phyloP scores from a whole-genome alignment of 2,888 invertebrate genomes.

The Drosophila anceps region DNA sequence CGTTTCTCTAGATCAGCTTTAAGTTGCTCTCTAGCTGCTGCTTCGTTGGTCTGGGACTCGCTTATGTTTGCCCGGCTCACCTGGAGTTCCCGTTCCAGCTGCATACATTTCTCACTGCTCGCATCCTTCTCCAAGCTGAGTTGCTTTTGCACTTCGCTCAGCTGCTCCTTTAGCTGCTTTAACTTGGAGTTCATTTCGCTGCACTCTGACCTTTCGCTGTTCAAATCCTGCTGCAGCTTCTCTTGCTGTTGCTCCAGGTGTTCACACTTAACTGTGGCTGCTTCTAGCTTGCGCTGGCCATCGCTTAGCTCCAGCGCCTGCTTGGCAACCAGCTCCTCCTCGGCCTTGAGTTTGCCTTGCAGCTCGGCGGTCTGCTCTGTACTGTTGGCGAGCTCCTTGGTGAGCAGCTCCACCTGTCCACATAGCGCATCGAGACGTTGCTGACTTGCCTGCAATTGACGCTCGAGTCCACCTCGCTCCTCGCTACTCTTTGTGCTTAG shows the following conservation, averaged over 20 bases:
- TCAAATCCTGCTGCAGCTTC: constrained; percentile 68
- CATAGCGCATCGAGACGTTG: constrained; percentile 72
- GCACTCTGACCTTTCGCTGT: constrained; percentile 32
- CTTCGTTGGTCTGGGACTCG: constrained; percentile 48
- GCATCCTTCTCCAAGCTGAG: constrained; percentile 64
- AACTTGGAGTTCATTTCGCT: constrained; percentile 62
- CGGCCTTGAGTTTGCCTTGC: constrained; percentile 61
- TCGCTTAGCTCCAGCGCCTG: constrained; percentile 72
- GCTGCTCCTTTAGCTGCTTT: constrained; percentile 67
- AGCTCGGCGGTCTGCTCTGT: constrained; percentile 65
- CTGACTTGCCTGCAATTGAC: constrained; percentile 69
- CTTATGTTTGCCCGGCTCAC: constrained; percentile 41
- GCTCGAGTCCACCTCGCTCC: constrained; percentile 70
- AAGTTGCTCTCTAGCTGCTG: constrained; percentile 55
- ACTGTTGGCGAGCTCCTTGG: constrained; percentile 68
- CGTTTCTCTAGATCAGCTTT: constrained; percentile 23
- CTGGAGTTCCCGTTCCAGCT: constrained; percentile 66
- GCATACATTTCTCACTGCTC: constrained; percentile 60
- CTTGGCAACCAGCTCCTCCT: constrained; percentile 67
- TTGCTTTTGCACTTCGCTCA: constrained; percentile 62
- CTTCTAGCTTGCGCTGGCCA: constrained; percentile 68
- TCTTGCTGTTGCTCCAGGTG: constrained; percentile 65
- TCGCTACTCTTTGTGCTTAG: constrained; percentile 86
- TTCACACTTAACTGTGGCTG: constrained; percentile 45
- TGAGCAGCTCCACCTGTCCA: constrained; percentile 71